Percentiles rank a stretch among this genome's conserved stretches.
phyloP scores from a whole-genome alignment of 2,797 vertebrate genomes.

The Takifugu rubripes region DNA sequence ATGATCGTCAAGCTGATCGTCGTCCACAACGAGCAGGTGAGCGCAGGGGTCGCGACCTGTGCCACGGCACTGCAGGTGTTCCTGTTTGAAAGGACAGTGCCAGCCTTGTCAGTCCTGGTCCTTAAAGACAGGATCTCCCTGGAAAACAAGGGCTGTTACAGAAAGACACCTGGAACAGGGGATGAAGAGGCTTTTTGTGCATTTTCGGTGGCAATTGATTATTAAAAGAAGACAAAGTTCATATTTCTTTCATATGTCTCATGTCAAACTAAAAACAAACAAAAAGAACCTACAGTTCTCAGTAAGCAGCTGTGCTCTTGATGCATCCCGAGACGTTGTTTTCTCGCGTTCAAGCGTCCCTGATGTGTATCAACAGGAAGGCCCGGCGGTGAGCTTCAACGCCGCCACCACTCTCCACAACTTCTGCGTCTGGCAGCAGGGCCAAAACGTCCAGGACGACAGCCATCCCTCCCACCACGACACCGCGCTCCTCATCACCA shows the following conservation, averaged over 20 bases:
- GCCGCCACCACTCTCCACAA: conserved; percentile 91
- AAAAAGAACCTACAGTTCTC: not conserved
- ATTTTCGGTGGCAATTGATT: conserved; percentile 5
- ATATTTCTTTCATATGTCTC: not conserved
- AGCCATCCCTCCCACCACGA: conserved; percentile 90
- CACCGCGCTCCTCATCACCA: conserved; percentile 94
- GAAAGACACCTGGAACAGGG: conserved; percentile 45
- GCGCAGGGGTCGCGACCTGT: conserved; percentile 30
- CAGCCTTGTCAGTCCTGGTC: conserved; percentile 53
- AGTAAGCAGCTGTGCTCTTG: too few relatives aligned
- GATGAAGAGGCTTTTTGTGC: conserved; percentile 5
- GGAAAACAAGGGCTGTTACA: conserved; percentile 39
- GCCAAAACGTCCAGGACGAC: conserved; percentile 88
- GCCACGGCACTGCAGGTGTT: conserved; percentile 60
- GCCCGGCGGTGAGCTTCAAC: conserved; percentile 89
- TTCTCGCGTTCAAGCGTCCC: too few relatives aligned
- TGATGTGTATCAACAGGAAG: conserved; percentile 76
- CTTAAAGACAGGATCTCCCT: conserved; percentile 38
- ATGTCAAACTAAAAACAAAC: not conserved
- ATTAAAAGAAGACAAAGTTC: not conserved
- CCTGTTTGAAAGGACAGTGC: conserved; percentile 49
- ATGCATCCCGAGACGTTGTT: not conserved
- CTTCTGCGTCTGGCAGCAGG: conserved; percentile 96
- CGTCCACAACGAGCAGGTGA: conserved; percentile 93
- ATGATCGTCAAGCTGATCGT: conserved; percentile 91